Evolutionary conservation across 2,888 invertebrate species (phyloP).

Genomic region (Diachrysia chrysitis): DNA sequence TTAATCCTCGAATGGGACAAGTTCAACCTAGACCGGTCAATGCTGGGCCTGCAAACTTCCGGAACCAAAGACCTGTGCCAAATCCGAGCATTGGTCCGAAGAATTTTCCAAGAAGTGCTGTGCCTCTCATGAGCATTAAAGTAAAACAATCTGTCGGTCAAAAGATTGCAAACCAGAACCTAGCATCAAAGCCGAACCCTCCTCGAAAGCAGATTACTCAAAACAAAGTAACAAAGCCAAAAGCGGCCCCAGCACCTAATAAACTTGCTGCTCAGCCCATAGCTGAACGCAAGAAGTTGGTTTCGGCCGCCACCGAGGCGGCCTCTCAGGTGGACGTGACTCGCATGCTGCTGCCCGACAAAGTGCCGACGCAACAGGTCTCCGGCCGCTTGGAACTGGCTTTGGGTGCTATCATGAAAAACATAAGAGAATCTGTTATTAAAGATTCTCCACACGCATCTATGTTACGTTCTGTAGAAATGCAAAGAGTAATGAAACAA

Average conservation of each 20-base stretch:
- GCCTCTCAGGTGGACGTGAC: conserved; percentile 30
- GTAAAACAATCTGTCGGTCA: conserved; percentile 54
- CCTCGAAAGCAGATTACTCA: conserved; percentile 59
- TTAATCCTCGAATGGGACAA: conserved; percentile 41
- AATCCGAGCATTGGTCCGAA: conserved; percentile 28
- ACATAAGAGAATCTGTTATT: conserved; percentile 61
- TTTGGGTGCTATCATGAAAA: conserved; percentile 75
- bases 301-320: conserved; percentile 42
- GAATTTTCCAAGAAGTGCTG: conserved; percentile 16
- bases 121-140: conserved; percentile 44
- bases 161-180: conserved; percentile 46
- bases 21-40: conserved; percentile 29
- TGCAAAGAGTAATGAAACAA: conserved; percentile 72
- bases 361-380: conserved; percentile 66
- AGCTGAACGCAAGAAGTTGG: conserved; percentile 58
- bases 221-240: conserved; percentile 66
- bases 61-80: conserved; percentile 31
- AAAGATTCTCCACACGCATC: conserved; percentile 26
- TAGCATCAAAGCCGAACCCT: conserved; percentile 22
- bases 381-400: conserved; percentile 80
- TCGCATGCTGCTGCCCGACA: conserved; percentile 62
- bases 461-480: conserved; percentile 41
- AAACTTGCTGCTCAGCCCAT: conserved; percentile 58
- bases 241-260: conserved; percentile 53
- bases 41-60: conserved; percentile 33